phyloP scores from a whole-genome alignment of 2,888 invertebrate species.

The Hemicrepidius hirtus region DNA sequence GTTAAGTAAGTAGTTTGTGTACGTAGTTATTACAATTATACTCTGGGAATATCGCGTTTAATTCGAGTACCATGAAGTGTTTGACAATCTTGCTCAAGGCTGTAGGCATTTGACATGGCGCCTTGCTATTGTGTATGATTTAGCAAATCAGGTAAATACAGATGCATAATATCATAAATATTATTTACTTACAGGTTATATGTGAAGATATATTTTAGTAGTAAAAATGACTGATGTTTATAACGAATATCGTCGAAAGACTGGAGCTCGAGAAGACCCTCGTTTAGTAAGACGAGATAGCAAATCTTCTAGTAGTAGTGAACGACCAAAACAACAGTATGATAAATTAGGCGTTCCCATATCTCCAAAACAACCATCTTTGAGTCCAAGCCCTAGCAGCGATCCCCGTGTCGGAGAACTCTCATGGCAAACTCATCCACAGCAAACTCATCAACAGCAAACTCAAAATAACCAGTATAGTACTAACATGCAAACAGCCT shows the following conservation, averaged over 20 bases:
- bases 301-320: constrained; percentile 38
- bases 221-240: constrained; percentile 49
- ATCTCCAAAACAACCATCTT: constrained; percentile 43
- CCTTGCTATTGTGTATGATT: background rate
- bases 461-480: constrained; percentile 45
- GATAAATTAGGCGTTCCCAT: constrained; percentile 48
- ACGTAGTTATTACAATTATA: no score
- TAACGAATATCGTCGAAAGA: constrained; percentile 49
- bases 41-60: no score
- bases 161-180: background rate
- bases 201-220: background rate
- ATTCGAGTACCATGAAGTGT: background rate
- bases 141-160: background rate
- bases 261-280: constrained; percentile 55
- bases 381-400: constrained; percentile 39
- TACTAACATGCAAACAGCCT: constrained; percentile 54
- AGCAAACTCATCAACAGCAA: constrained; percentile 44
- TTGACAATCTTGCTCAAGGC: background rate
- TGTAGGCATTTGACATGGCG: constrained; percentile 1
- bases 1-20: no score
- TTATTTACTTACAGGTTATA: constrained; percentile 9
- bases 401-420: constrained; percentile 45
- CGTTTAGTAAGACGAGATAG: constrained; percentile 54
- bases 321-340: constrained; percentile 39
- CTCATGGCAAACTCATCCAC: constrained; percentile 51